These are phyloP conservation scores for Sipha flava DNA, from an alignment of 1,140 invertebrate species.

Conservation along the genomic window DNA sequence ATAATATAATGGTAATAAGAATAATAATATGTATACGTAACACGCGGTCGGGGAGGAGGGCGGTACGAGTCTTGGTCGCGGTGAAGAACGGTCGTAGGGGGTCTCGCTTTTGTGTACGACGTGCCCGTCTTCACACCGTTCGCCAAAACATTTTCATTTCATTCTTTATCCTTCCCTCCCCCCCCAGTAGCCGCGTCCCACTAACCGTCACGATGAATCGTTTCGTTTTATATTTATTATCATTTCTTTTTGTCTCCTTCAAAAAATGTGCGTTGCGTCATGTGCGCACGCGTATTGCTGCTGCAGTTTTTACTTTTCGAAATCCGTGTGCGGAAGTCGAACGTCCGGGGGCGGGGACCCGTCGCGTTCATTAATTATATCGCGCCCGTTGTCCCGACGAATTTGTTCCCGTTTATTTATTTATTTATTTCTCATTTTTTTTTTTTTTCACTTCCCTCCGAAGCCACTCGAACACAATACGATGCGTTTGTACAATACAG, in stretches of 20 bases:
- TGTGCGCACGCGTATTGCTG: background rate
- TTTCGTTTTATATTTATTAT: background rate
- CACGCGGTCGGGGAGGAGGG: background rate
- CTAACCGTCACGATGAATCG: slow-evolving; percentile 1
- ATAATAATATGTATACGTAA: background rate
- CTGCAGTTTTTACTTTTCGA: background rate
- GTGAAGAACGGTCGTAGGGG: background rate
- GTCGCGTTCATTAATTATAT: slow-evolving; percentile 9
- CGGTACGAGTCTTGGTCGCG: background rate
- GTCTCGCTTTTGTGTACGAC: background rate
- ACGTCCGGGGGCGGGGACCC: slow-evolving; percentile 17
- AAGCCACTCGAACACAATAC: background rate
- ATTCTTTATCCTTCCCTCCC: no score
- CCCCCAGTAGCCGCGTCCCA: no score
- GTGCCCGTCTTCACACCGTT: no score
- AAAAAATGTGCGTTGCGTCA: no score
- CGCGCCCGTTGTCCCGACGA: background rate
- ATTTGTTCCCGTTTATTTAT: background rate
- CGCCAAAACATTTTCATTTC: background rate
- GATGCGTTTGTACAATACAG: background rate
- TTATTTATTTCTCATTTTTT: background rate
- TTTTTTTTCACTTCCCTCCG: background rate
- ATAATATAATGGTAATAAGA: background rate
- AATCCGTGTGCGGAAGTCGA: slow-evolving; percentile 8
- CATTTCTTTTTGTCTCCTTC: background rate